Conservation (phyloP, 2,888 invertebrate genomes). For the Habroteleia sp. region DNA sequence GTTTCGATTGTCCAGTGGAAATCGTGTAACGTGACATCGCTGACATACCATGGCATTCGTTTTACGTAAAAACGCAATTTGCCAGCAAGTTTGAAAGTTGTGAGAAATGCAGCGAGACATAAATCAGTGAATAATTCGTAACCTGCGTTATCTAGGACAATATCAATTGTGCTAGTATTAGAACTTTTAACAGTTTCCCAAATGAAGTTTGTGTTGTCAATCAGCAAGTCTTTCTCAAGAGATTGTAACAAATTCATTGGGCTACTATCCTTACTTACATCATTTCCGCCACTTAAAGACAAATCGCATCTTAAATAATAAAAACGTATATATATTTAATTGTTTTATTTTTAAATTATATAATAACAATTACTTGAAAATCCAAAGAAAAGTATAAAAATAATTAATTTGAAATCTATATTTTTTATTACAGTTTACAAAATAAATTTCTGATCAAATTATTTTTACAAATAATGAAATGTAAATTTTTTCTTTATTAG, state of each 20-base stretch:
- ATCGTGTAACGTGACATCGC: conserved; percentile 91
- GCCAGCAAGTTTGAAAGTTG: conserved; percentile 83
- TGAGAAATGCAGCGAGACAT: conserved; percentile 91
- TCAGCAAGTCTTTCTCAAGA: conserved; percentile 84
- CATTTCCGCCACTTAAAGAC: conserved; percentile 89
- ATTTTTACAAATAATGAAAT: too few relatives aligned
- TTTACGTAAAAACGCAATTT: conserved; percentile 92
- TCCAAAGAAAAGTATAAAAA: too few relatives aligned
- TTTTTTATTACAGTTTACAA: too few relatives aligned
- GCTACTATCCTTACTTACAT: conserved; percentile 82
- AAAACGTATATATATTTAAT: conserved; percentile 24
- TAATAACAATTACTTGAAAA: too few relatives aligned
- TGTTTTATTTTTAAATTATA: too few relatives aligned
- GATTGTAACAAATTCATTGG: conserved; percentile 83
- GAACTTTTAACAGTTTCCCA: conserved; percentile 82
- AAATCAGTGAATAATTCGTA: conserved; percentile 96
- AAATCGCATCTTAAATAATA: conserved; percentile 88
- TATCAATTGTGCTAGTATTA: conserved; percentile 82
- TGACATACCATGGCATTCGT: conserved; percentile 96
- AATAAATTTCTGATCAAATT: too few relatives aligned
- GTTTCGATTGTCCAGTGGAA: conserved; percentile 86
- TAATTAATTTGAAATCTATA: too few relatives aligned
- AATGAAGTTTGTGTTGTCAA: conserved; percentile 84
- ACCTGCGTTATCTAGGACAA: conserved; percentile 96
- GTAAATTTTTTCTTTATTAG: too few relatives aligned